Conservation (phyloP, 2,888 invertebrate species). For the Spilarctia lutea region DNA sequence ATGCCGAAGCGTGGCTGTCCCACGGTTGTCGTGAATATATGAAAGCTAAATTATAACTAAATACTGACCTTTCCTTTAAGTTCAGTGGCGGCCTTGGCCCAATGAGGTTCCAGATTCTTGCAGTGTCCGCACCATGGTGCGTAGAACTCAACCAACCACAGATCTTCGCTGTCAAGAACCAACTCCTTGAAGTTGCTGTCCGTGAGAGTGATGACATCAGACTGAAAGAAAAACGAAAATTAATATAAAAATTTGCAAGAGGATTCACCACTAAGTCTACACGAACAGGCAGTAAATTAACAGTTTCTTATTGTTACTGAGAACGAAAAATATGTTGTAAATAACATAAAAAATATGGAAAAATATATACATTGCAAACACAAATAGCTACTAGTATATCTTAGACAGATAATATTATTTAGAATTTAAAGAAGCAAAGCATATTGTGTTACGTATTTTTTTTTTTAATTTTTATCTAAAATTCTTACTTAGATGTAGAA, state of each 20-base stretch:
- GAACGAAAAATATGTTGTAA: not conserved
- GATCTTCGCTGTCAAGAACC: slow-evolving; percentile 96
- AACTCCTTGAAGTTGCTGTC: slow-evolving; percentile 98
- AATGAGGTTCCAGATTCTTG: slow-evolving; percentile 98
- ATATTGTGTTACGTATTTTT: too few relatives aligned
- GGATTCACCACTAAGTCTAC: not conserved
- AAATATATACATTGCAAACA: not conserved
- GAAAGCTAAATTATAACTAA: not conserved
- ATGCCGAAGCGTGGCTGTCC: too few relatives aligned
- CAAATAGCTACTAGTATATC: not conserved
- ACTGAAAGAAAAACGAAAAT: slow-evolving; percentile 58
- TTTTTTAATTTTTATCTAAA: not conserved
- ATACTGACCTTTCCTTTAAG: slow-evolving; percentile 95
- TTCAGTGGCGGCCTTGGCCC: slow-evolving; percentile 97
- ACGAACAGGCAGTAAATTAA: slow-evolving; percentile 14
- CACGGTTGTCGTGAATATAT: too few relatives aligned
- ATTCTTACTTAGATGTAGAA: not conserved
- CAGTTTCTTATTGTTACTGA: slow-evolving; percentile 7
- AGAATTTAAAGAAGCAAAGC: not conserved
- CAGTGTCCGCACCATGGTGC: slow-evolving; percentile 99
- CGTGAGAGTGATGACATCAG: slow-evolving; percentile 95
- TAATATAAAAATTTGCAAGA: slow-evolving; percentile 6
- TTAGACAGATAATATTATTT: not conserved
- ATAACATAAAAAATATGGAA: not conserved
- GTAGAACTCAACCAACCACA: slow-evolving; percentile 99